Evolutionary conservation across 2,888 invertebrate genomes (phyloP), one percentile per base, ranked within the genome.

Genomic region (Ditylenchus weischeri): DNA sequence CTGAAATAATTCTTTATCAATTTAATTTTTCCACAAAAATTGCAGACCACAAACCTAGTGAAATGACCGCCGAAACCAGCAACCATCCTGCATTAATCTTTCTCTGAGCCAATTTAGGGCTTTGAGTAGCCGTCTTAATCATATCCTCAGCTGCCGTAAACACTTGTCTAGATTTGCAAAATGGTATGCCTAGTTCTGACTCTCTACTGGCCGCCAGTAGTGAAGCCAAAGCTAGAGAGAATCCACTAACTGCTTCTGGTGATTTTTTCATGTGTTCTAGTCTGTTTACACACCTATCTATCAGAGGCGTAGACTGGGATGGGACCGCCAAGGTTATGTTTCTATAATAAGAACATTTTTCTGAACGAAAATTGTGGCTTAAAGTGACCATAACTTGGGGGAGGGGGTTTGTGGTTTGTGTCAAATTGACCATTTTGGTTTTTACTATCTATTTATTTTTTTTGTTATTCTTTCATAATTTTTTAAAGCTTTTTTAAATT

Each of bases 1-100:
- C 91, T 90, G 60, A 59, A 65, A 35, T 61, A 51, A 60, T 21
- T n/a, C 11, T 69, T 69, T 51, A 70, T 69, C 0, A n/a, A 18
- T 59, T 43, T 15, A 21, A 36, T 29, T 19, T 35, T n/a, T 10
- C 21, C 13, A 19, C 69, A 66, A 66, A 21, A n/a, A n/a, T n/a
- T 36, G 10, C 29, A 50, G 29, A 8, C 19, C 51, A 62, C 84
- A 83, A 84, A 89, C 91, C 94, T 74, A 96, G 85, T 0, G 94
- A 93, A 89, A 95, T 93, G 64, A 98, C 91, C 65, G 96, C 91
- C 48, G 94, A 94, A 76, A 98, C 91, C 54, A 98, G 87, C 59
- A 95, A 87, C 98, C 98, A 98, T 38, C 96, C 96, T 48, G 95
- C 94, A 84, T 93, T 93, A 0, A 95, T 94, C 80, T 95, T 88